A percentile compares a stretch with the other conserved stretches of the same genome.
phyloP scores from a whole-genome alignment of 1,140 invertebrate genomes.

The Zaprionus davidi region DNA sequence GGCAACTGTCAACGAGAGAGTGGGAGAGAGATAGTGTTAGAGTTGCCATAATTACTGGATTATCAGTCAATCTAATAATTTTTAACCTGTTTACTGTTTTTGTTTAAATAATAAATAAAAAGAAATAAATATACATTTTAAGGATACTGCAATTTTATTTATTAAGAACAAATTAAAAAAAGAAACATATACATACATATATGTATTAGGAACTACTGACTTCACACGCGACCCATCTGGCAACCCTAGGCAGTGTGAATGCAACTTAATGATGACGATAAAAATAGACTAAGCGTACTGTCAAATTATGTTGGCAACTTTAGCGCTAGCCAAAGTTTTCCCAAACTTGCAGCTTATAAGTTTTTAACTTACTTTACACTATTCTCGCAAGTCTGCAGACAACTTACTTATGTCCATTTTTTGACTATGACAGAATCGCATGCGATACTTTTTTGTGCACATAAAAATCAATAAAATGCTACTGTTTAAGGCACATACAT shows the following conservation, averaged over 20 bases:
- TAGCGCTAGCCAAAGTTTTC: conserved; percentile 25
- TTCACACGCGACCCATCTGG: too few species aligned
- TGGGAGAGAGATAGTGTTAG: not conserved
- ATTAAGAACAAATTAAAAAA: too few species aligned
- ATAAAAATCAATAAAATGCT: conserved; percentile 68
- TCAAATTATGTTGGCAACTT: conserved; percentile 42
- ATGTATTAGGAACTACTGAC: too few species aligned
- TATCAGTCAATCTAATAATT: too few species aligned
- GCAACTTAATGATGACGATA: conserved; percentile 7
- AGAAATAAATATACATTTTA: too few species aligned
- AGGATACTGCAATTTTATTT: too few species aligned
- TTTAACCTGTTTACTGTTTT: too few species aligned
- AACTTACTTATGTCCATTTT: not conserved
- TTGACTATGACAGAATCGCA: conserved; percentile 48
- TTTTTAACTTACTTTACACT: conserved; percentile 34
- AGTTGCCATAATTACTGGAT: too few species aligned
- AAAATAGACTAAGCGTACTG: conserved; percentile 37
- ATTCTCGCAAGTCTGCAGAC: conserved; percentile 10
- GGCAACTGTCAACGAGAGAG: conserved; percentile 19
- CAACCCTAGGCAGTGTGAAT: not conserved
- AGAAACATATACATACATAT: too few species aligned
- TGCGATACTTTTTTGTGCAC: conserved; percentile 39
- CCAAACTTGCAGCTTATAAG: conserved; percentile 15
- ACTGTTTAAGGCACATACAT: conserved; percentile 13
- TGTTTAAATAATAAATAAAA: too few species aligned